These are phyloP conservation scores for Crepidodera aurea DNA, from an alignment of 2,888 invertebrate species.

Conservation along the genomic window DNA sequence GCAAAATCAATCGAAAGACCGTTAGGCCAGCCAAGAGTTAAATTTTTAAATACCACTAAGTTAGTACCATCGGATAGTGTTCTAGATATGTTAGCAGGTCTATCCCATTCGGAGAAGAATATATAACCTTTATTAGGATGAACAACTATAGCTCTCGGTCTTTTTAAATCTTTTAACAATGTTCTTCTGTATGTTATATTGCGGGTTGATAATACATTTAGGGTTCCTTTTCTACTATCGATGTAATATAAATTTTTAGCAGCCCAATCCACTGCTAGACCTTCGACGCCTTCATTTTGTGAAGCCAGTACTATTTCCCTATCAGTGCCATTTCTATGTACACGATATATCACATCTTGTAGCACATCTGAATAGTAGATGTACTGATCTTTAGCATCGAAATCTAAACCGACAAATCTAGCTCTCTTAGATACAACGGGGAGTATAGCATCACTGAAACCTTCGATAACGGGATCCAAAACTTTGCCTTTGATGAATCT, in stretches of 20 bases:
- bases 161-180: slow-evolving; percentile 84
- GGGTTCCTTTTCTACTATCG: slow-evolving; percentile 90
- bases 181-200: slow-evolving; percentile 86
- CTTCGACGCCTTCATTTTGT: slow-evolving; percentile 97
- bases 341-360: slow-evolving; percentile 91
- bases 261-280: slow-evolving; percentile 94
- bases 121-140: slow-evolving; percentile 95
- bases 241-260: slow-evolving; percentile 96
- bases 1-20: slow-evolving; percentile 93
- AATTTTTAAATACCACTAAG: slow-evolving; percentile 85
- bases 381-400: slow-evolving; percentile 87
- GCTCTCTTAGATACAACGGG: slow-evolving; percentile 92
- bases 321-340: slow-evolving; percentile 80
- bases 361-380: slow-evolving; percentile 98
- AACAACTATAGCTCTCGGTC: slow-evolving; percentile 95
- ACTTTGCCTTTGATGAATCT: slow-evolving; percentile 92
- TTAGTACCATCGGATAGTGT: slow-evolving; percentile 91
- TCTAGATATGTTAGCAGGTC: slow-evolving; percentile 95
- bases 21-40: slow-evolving; percentile 97
- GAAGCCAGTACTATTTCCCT: slow-evolving; percentile 92
- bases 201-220: slow-evolving; percentile 90
- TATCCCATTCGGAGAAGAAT: slow-evolving; percentile 96
- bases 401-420: slow-evolving; percentile 94
- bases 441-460: slow-evolving; percentile 93
- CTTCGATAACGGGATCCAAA: slow-evolving; percentile 84